Base-by-base conservation (phyloP, 2,888 invertebrate genomes). In the Caenorhabditis sulstoni region DNA sequence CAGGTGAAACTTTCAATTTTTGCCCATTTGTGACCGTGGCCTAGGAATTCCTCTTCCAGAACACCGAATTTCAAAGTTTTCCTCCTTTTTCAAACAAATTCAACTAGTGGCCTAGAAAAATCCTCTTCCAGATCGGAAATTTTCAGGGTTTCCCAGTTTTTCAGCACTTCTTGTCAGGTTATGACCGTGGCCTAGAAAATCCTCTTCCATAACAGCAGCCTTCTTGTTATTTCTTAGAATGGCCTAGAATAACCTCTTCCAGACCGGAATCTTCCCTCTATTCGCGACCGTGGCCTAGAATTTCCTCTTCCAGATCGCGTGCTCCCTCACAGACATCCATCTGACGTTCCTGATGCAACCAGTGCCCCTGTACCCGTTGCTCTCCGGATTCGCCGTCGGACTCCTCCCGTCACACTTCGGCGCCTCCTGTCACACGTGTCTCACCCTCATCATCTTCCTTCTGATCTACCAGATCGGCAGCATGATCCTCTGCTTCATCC, bases 261-360 rank as follows among this genome's bases (percentile, higher is more conserved):
- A n/a, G n/a, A n/a, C n/a, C n/a, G n/a, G n/a, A n/a, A n/a, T n/a
- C n/a, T n/a, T n/a, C n/a, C n/a, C n/a, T n/a, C n/a, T n/a, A n/a
- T n/a, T n/a, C n/a, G n/a, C n/a, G n/a, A n/a, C n/a, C n/a, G n/a
- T 44, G 44, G n/a, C 44, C 44, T 44, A 44, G 44, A 44, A 11
- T 44, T 49, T 49, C n/a, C n/a, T n/a, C n/a, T 70, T 70, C n/a
- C 57, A 71, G 71, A 49, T 71, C 5, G 71, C 71, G 9, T 71
- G 71, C n/a, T 49, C 39, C 11, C 23, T 62, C 16, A 71, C 71
- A 1, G 71, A 71, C 44, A 44, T 35, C 35, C 29, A 29, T 29
- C 7, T 29, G 7, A 29, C 29, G 7, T 29, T 29, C 11, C 47
- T 59, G 0, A 45, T 59, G 45, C 59, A 59, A 16, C 59, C 59